Evolutionary conservation across 2,888 invertebrate genomes (phyloP).

Genomic region (Beris morrisii): DNA sequence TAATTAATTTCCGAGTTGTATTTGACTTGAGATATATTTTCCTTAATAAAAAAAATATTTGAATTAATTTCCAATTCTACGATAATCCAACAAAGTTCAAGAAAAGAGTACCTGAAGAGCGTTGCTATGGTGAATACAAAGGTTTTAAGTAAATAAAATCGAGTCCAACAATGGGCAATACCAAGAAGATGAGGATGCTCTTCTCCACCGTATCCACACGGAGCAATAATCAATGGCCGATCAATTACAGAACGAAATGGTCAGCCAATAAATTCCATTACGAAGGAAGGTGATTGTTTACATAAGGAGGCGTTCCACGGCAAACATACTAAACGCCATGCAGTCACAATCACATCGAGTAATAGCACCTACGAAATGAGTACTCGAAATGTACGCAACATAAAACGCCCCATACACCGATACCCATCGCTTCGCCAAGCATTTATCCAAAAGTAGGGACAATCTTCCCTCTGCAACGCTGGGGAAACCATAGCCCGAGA

Average conservation of each 20-base stretch:
- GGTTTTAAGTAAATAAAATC: no score
- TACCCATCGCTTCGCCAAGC: constrained; percentile 18
- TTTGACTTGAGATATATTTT: no score
- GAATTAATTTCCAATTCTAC: no score
- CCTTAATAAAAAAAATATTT: no score
- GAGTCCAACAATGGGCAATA: no score
- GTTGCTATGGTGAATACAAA: no score
- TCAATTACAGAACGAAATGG: constrained; percentile 42
- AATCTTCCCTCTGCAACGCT: constrained; percentile 1
- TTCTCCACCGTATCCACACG: no score
- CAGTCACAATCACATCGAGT: constrained; percentile 3
- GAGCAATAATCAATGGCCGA: constrained; percentile 42
- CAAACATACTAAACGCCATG: constrained; percentile 16
- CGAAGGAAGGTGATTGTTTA: constrained; percentile 44
- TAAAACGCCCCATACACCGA: constrained; percentile 20
- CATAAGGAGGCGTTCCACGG: constrained; percentile 43
- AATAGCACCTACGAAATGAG: neutral
- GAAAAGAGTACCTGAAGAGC: no score
- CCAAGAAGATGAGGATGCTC: no score
- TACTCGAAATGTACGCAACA: neutral
- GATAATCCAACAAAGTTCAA: no score
- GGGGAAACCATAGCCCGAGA: constrained; percentile 11
- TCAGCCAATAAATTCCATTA: constrained; percentile 46
- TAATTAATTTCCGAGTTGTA: no score
- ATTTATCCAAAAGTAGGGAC: constrained; percentile 20